Conservation (phyloP, 2,888 invertebrate genomes). For the Dione vanillae region DNA sequence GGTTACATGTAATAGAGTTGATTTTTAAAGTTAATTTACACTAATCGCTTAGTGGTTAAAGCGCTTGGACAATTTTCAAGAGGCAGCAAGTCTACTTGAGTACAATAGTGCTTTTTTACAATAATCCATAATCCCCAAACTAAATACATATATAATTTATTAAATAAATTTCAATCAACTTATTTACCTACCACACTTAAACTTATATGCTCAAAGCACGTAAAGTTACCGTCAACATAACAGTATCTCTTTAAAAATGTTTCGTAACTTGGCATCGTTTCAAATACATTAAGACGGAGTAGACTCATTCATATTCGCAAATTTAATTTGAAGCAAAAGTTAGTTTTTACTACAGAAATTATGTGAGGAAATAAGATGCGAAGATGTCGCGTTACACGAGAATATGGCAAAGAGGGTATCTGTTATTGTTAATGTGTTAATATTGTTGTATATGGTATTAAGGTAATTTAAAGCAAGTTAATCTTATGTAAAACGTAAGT, state of each 20-base stretch:
- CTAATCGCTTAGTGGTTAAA: too few relatives aligned
- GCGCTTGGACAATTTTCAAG: too few relatives aligned
- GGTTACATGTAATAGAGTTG: too few relatives aligned
- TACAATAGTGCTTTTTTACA: too few relatives aligned
- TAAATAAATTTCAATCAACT: not conserved
- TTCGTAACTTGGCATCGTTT: conserved; percentile 41
- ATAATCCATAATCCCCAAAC: too few relatives aligned
- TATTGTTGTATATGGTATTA: too few relatives aligned
- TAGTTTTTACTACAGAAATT: conserved; percentile 26
- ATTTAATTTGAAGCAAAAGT: conserved; percentile 36
- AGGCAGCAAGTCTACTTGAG: too few relatives aligned
- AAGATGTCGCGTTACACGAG: not conserved
- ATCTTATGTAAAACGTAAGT: too few relatives aligned
- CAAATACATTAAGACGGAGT: conserved; percentile 40
- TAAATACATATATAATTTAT: not conserved
- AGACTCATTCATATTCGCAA: conserved; percentile 36
- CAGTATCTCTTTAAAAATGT: conserved; percentile 39
- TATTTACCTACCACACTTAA: not conserved
- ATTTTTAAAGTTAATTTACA: too few relatives aligned
- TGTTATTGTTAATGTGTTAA: too few relatives aligned
- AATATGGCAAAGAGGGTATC: not conserved
- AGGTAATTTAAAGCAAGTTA: too few relatives aligned
- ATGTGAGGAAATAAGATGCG: not conserved
- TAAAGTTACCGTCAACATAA: conserved; percentile 23
- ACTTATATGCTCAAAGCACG: not conserved